Evolutionary conservation across 1,140 invertebrate genomes (phyloP).

Genomic region (Acromyrmex charruanus): DNA sequence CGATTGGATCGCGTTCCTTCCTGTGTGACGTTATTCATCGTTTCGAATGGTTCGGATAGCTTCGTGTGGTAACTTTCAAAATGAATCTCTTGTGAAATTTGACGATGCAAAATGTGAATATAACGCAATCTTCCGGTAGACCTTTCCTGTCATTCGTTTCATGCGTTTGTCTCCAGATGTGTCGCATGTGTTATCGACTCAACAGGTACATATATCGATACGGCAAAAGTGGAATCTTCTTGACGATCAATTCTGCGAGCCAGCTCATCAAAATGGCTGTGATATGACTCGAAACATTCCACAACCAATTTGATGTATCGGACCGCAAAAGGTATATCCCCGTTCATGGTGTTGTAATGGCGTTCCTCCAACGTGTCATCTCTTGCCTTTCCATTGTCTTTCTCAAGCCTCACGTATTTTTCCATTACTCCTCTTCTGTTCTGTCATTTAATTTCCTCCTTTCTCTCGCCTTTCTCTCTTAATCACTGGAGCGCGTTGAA

Average conservation of each 20-base stretch:
- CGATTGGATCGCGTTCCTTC: slow-evolving; percentile 86
- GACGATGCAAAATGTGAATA: not conserved
- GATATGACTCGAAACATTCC: slow-evolving; percentile 91
- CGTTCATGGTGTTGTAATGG: slow-evolving; percentile 34
- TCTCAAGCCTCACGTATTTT: not conserved
- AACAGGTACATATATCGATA: slow-evolving; percentile 30
- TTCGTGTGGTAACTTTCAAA: not conserved
- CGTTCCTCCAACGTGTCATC: not conserved
- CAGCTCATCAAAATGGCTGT: slow-evolving; percentile 94
- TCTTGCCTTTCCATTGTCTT: not conserved
- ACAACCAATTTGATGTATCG: slow-evolving; percentile 91
- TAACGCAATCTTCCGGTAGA: not conserved
- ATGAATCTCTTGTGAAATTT: slow-evolving; percentile 22
- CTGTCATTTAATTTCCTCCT: not conserved
- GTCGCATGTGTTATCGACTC: slow-evolving; percentile 42
- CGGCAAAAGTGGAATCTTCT: slow-evolving; percentile 3
- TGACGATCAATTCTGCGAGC: slow-evolving; percentile 84
- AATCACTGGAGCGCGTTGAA: slow-evolving; percentile 66
- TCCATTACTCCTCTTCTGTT: not conserved
- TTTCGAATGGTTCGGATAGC: not conserved
- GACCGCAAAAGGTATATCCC: slow-evolving; percentile 83
- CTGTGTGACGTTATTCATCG: slow-evolving; percentile 5
- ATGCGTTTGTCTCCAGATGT: not conserved
- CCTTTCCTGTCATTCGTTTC: not conserved
- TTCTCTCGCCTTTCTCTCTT: not conserved